Evolutionary conservation across 2,797 vertebrate species (phyloP).

Genomic region (Periophthalmus magnuspinnatus): DNA sequence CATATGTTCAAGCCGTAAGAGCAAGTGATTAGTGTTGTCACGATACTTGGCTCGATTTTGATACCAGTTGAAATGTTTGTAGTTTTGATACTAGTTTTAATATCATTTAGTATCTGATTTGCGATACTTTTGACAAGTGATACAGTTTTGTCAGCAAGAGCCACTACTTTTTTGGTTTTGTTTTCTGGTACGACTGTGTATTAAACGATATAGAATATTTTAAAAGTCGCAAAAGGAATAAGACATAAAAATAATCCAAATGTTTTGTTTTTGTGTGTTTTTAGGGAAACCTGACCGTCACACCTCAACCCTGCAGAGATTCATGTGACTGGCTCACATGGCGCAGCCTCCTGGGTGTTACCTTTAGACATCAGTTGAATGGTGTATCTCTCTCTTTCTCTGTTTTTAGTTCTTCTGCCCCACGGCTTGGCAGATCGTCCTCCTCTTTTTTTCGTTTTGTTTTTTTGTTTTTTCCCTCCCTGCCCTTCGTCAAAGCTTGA

Average conservation of each 20-base stretch:
- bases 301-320: conserved; percentile 84
- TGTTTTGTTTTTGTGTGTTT: conserved; percentile 17
- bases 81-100: no score
- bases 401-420: conserved; percentile 81
- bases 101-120: no score
- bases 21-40: conserved; percentile 36
- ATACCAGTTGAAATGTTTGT: no score
- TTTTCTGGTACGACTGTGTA: no score
- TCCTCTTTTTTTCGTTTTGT: conserved; percentile 39
- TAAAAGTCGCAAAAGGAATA: no score
- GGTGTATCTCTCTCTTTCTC: conserved; percentile 92
- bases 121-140: no score
- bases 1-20: conserved; percentile 65
- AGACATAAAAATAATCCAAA: not conserved
- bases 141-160: conserved; percentile 8
- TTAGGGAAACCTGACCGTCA: conserved; percentile 80
- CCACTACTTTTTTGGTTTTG: not conserved
- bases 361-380: conserved; percentile 96
- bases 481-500: conserved; percentile 60
- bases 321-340: conserved; percentile 95
- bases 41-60: not conserved
- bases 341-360: conserved; percentile 78
- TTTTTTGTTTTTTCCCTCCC: conserved; percentile 10
- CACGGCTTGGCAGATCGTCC: conserved; percentile 76
- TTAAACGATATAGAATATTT: no score